Evolutionary conservation across 1,140 invertebrate genomes (phyloP).

Genomic region (Cydia splendana): DNA sequence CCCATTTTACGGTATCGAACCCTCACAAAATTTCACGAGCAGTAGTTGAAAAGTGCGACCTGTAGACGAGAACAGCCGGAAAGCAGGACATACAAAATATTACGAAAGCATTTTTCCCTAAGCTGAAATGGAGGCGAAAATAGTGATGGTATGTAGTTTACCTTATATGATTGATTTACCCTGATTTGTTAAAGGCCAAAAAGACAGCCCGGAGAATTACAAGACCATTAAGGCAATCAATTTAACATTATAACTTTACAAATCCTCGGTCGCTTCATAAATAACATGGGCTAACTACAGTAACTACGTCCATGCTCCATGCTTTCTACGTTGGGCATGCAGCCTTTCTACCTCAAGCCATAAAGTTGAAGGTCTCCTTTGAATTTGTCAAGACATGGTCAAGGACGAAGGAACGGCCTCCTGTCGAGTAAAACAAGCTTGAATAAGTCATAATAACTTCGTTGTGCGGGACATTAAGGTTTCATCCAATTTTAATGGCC

Average conservation of each 20-base stretch:
- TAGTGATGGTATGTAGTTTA: neutral
- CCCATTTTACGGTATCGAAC: no score
- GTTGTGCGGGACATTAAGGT: slow-evolving; percentile 9
- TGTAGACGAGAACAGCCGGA: no score
- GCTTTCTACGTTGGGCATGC: neutral
- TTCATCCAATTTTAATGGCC: slow-evolving; percentile 23
- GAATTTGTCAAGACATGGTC: slow-evolving; percentile 31
- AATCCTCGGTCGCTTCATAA: neutral
- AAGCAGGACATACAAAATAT: no score
- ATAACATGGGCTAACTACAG: neutral
- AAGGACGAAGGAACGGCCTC: slow-evolving; percentile 13
- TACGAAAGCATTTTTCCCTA: no score
- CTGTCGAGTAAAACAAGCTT: slow-evolving; percentile 16
- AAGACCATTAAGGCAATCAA: slow-evolving; percentile 7
- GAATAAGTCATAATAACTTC: slow-evolving; percentile 3
- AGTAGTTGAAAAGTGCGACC: no score
- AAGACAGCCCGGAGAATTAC: neutral
- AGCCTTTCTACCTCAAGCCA: neutral
- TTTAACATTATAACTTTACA: neutral
- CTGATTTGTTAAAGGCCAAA: neutral
- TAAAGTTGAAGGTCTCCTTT: slow-evolving; percentile 26
- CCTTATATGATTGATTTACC: neutral
- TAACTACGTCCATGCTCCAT: neutral
- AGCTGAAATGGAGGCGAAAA: neutral
- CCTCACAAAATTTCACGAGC: no score